Percentiles rank a stretch among this genome's conserved stretches.
Evolutionary conservation across 2,113 vertebrate genomes (phyloP).

Genomic region (Phyllostomus hastatus): DNA sequence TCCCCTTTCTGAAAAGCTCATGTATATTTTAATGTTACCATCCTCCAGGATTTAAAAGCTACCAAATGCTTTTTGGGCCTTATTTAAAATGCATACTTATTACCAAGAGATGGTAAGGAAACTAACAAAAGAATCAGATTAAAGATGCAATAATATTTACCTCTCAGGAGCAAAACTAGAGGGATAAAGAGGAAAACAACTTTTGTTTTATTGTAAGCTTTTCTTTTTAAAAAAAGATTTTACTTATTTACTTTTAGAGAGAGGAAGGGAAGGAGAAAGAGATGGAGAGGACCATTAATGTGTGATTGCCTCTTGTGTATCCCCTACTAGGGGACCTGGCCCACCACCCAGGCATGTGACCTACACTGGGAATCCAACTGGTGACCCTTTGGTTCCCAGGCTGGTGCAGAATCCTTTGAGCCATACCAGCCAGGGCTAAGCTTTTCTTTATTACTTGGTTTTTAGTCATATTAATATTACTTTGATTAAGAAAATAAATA

Average conservation of each 20-base stretch:
- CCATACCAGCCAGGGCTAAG: not conserved
- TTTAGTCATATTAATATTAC: not conserved
- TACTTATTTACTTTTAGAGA: too few relatives aligned
- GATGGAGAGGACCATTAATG: too few relatives aligned
- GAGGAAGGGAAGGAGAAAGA: too few relatives aligned
- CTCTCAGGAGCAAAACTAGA: not conserved
- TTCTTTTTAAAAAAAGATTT: not conserved
- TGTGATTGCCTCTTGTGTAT: too few relatives aligned
- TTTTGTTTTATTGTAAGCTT: not conserved
- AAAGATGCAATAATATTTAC: not conserved
- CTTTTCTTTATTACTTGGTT: not conserved
- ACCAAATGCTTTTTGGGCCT: not conserved
- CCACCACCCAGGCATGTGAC: too few relatives aligned
- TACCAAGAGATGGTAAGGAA: not conserved
- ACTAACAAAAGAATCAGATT: not conserved
- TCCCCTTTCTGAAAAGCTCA: not conserved
- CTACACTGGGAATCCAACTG: too few relatives aligned
- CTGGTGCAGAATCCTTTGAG: too few relatives aligned
- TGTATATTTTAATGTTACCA: not conserved
- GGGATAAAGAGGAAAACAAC: not conserved
- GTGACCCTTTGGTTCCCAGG: too few relatives aligned
- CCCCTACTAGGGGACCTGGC: too few relatives aligned
- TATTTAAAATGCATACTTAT: conserved; percentile 19
- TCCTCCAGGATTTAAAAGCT: not conserved
- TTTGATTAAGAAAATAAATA: not conserved